phyloP scores from a whole-genome alignment of 2,113 vertebrate genomes.

The Tragulus kanchil region DNA sequence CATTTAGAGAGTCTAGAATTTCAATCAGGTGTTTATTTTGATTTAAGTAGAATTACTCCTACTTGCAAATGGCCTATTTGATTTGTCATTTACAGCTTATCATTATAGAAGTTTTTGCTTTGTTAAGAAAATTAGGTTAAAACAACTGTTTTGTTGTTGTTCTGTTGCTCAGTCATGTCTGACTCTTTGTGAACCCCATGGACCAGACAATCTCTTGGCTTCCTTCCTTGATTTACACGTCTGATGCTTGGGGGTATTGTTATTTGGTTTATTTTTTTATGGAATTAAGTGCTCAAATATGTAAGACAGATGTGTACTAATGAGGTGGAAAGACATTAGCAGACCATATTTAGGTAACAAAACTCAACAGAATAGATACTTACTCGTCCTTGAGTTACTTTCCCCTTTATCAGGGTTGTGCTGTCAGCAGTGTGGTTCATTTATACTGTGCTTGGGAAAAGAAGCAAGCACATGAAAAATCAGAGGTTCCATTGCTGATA shows the following conservation, averaged over 20 bases:
- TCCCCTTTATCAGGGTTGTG: background rate
- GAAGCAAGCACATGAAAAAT: background rate
- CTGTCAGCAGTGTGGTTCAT: background rate
- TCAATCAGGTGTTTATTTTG: constrained; percentile 37
- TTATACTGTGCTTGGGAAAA: constrained; percentile 37
- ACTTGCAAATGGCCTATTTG: background rate
- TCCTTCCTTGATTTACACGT: background rate
- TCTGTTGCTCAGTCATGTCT: background rate
- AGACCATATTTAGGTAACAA: background rate
- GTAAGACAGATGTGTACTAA: background rate
- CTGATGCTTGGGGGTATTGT: background rate
- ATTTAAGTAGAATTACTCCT: constrained; percentile 50
- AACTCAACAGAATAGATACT: background rate
- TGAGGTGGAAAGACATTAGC: background rate
- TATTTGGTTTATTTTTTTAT: background rate
- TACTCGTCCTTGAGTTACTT: background rate
- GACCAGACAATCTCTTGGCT: background rate
- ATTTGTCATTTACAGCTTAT: constrained; percentile 8
- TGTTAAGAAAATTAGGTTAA: constrained; percentile 57
- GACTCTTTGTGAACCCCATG: background rate
- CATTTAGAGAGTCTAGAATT: constrained; percentile 17
- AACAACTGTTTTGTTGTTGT: background rate
- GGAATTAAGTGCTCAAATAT: background rate
- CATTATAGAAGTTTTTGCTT: background rate
- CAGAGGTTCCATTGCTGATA: background rate